A percentile compares a stretch with the other conserved stretches of the same genome.
Conservation (phyloP, 35 echinoderm and acorn worm genomes). For the Apostichopus parvimensis region DNA sequence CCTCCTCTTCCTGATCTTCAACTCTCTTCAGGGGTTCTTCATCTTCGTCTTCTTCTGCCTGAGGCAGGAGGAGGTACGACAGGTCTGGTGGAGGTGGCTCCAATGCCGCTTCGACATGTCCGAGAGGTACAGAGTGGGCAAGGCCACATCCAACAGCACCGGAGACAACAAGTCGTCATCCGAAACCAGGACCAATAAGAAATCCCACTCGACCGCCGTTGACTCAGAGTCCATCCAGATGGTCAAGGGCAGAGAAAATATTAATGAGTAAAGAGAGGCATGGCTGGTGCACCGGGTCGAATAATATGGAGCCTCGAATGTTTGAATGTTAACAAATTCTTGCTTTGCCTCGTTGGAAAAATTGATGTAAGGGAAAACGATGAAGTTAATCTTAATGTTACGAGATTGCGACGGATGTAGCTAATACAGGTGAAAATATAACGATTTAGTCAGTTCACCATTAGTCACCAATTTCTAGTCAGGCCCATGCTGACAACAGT, state of each 20-base stretch:
- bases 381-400: no score
- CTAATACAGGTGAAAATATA: no score
- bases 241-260: neutral
- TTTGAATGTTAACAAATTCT: no score
- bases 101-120: neutral
- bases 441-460: no score
- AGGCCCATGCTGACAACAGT: no score
- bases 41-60: slow-evolving; percentile 87
- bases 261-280: neutral
- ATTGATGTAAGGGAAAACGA: no score
- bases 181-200: neutral
- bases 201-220: neutral
- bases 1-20: slow-evolving; percentile 79
- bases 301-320: no score
- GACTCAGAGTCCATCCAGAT: slow-evolving; percentile 43
- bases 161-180: neutral
- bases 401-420: no score
- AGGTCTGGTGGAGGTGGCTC: slow-evolving; percentile 50
- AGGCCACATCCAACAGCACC: neutral
- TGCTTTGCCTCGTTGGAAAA: no score
- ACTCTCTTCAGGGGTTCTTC: slow-evolving; percentile 82
- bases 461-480: no score
- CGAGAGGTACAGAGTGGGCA: neutral
- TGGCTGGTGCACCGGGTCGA: no score
- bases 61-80: slow-evolving; percentile 69